These are phyloP conservation scores for Suillia variegata DNA, from an alignment of 2,888 invertebrate genomes.

Conservation along the genomic window DNA sequence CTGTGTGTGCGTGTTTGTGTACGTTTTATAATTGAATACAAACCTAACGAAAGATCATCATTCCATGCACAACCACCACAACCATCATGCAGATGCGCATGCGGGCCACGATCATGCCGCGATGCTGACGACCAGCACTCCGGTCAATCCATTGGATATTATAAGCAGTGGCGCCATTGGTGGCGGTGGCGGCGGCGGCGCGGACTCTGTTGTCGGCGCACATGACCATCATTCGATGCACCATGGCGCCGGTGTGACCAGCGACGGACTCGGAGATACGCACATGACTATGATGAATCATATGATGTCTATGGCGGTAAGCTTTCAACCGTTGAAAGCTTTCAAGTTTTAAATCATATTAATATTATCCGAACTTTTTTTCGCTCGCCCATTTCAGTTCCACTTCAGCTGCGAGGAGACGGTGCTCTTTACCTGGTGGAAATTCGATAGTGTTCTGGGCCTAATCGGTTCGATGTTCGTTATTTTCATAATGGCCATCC, in stretches of 20 bases:
- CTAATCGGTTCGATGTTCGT: constrained; percentile 89
- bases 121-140: constrained; percentile 28
- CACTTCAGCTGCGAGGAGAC: constrained; percentile 78
- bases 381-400: constrained; percentile 66
- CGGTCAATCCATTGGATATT: constrained; percentile 32
- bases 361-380: background rate
- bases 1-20: background rate
- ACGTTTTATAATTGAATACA: background rate
- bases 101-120: constrained; percentile 30
- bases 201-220: background rate
- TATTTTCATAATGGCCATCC: constrained; percentile 87
- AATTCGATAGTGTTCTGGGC: constrained; percentile 73
- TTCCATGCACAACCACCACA: too few species aligned
- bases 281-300: constrained; percentile 48
- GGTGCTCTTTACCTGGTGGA: constrained; percentile 84
- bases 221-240: constrained; percentile 23
- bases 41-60: too few species aligned
- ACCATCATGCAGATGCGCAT: constrained; percentile 5
- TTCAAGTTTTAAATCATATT: background rate
- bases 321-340: constrained; percentile 18
- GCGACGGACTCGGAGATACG: background rate
- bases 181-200: constrained; percentile 37
- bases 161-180: constrained; percentile 34
- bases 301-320: constrained; percentile 61
- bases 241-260: too few species aligned